Percentiles rank a stretch among this genome's conserved stretches.
Evolutionary conservation across 2,888 invertebrate species (phyloP).

Genomic region (Zeuzera pyrina): DNA sequence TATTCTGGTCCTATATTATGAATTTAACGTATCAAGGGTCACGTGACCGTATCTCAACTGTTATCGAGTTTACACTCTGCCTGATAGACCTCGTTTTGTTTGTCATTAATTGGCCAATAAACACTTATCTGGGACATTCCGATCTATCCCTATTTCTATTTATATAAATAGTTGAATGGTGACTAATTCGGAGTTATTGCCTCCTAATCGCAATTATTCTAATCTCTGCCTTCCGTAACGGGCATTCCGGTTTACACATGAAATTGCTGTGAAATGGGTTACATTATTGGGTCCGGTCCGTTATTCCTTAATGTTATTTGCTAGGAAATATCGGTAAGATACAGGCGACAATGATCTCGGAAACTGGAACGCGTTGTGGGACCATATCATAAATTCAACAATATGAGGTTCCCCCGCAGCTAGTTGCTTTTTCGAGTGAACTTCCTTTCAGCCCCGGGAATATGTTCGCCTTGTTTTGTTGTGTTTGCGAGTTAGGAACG

Average conservation of each 20-base stretch:
- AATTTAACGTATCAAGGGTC: too few species aligned
- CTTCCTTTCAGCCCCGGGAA: conserved; percentile 61
- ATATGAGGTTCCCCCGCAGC: conserved; percentile 60
- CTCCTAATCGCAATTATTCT: conserved; percentile 32
- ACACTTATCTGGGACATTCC: conserved; percentile 55
- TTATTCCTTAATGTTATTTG: conserved; percentile 46
- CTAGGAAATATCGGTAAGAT: conserved; percentile 45
- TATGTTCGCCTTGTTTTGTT: conserved; percentile 67
- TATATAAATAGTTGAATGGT: conserved; percentile 37
- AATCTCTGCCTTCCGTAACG: neutral
- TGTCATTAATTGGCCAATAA: conserved; percentile 55
- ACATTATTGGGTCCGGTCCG: conserved; percentile 26
- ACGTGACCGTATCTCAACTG: conserved; percentile 24
- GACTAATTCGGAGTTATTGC: conserved; percentile 28
- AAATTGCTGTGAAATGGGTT: conserved; percentile 30
- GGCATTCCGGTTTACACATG: conserved; percentile 13
- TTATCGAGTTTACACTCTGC: conserved; percentile 42
- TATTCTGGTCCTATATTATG: too few species aligned
- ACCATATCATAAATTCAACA: conserved; percentile 63
- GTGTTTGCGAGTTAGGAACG: conserved; percentile 64
- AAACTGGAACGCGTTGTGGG: conserved; percentile 46
- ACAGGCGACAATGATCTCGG: conserved; percentile 46
- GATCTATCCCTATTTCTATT: conserved; percentile 35
- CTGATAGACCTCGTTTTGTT: conserved; percentile 46
- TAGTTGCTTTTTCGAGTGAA: conserved; percentile 66